Conservation (phyloP, 2,888 invertebrate species). For the Drosophila atripex region DNA sequence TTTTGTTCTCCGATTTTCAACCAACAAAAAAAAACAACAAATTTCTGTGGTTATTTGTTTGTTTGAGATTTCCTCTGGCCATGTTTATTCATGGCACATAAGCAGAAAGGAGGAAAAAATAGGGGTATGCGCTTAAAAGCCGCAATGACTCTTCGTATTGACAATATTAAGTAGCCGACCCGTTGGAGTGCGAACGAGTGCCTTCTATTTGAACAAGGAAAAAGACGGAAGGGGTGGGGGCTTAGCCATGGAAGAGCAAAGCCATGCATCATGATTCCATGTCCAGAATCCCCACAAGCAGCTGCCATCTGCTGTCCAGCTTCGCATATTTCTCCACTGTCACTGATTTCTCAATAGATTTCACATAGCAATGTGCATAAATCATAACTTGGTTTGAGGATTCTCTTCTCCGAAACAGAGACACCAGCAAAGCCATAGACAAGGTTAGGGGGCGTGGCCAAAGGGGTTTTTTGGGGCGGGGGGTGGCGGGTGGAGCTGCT, state of each 20-base stretch:
- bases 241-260: conserved; percentile 6
- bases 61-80: conserved; percentile 34
- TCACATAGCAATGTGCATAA: conserved; percentile 70
- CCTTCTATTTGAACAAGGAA: background rate
- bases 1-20: conserved; percentile 27
- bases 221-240: conserved; percentile 1
- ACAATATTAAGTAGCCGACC: conserved; percentile 49
- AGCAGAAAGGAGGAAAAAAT: conserved; percentile 8
- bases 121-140: conserved; percentile 30
- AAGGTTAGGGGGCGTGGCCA: conserved; percentile 38
- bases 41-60: conserved; percentile 25
- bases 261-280: conserved; percentile 40
- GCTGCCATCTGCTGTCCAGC: conserved; percentile 37
- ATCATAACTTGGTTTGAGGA: conserved; percentile 54
- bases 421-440: background rate
- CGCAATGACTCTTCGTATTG: conserved; percentile 58
- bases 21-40: background rate
- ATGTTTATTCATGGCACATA: conserved; percentile 45
- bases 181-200: conserved; percentile 18
- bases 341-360: conserved; percentile 78
- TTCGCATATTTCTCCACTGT: conserved; percentile 65
- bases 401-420: conserved; percentile 1
- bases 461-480: background rate
- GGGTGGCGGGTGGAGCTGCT: conserved; percentile 31
- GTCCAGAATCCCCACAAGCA: conserved; percentile 43